Percentiles rank a stretch among this genome's conserved stretches.
Conservation (phyloP, 2,113 vertebrate genomes). For the Lichenostomus cassidix region DNA sequence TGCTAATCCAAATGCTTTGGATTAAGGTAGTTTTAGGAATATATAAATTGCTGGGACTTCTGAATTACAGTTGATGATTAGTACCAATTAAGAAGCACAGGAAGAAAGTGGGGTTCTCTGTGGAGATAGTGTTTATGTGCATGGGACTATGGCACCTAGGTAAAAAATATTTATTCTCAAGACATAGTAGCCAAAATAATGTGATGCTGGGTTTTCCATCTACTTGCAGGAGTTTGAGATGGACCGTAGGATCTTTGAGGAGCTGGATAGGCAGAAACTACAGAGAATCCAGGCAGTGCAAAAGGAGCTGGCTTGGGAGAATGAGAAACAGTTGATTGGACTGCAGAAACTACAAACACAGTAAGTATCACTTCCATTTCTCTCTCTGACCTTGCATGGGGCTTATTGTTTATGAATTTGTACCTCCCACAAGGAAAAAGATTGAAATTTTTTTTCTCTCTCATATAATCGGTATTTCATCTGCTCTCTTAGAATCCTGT, state of each 20-base stretch:
- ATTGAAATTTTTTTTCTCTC: not conserved
- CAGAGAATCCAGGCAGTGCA: conserved; percentile 74
- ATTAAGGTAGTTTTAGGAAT: not conserved
- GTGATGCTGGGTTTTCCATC: not conserved
- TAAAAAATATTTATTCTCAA: not conserved
- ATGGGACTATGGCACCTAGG: not conserved
- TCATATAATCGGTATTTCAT: not conserved
- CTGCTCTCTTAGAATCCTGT: not conserved
- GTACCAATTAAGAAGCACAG: not conserved
- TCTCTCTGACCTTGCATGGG: not conserved
- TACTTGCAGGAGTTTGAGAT: conserved; percentile 81
- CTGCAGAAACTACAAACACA: conserved; percentile 82
- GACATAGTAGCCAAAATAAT: not conserved
- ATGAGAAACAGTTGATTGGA: conserved; percentile 75
- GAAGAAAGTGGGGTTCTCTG: not conserved
- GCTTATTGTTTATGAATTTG: not conserved
- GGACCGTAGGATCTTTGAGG: conserved; percentile 77
- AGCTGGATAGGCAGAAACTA: conserved; percentile 72
- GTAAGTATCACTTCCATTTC: conserved; percentile 56
- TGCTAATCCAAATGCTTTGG: not conserved
- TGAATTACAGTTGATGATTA: not conserved
- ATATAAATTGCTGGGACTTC: not conserved
- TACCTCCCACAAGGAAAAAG: not conserved
- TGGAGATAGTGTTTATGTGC: not conserved
- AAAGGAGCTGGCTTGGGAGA: conserved; percentile 86